Evolutionary conservation across 1,140 invertebrate species (phyloP), one percentile per base, ranked within the genome.

Genomic region (Drosophila setifemur): DNA sequence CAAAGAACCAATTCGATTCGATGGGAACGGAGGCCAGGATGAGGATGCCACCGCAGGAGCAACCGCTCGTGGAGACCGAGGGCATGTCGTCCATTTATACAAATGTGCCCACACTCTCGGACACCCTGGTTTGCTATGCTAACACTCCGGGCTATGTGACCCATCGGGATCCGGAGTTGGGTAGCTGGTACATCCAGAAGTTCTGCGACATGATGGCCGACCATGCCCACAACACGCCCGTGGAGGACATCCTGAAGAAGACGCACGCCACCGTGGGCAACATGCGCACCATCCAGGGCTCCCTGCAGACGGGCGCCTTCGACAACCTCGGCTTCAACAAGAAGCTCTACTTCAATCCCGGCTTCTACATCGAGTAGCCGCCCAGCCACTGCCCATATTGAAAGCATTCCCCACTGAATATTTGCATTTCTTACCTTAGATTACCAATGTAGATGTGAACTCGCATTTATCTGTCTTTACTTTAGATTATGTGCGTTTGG

Each of bases 101-200:
- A 7, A 60, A 52, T 40, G 70, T 85, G 9, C 89, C 92, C 37
- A 91, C 92, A 26, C 23, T 75, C 3, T 75, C 75, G 1, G 94
- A 96, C 89, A 93, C 94, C 26, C 83, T 95, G 7, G 91, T 95
- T 25, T 93, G 92, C 26, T 92, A 95, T 90, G 93, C 94, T 16
- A 95, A 94, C 4, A 71, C 94, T 1, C 92, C 93, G 9, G 93
- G 94, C 4, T 92, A 92, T 73, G 92, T 93, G 39, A 93, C 95
- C 14, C 93, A 93, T 83, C 91, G 96, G 35, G 94, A 96, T 89
- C 77, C 55, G 0, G 55, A 81, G 4, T 79, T 76, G 16, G 96
- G 95, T 11, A 94, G 94, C 47, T 96, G 95, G 94, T 96, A 95
- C 77, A 94, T 96, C 47, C 94, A 95, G 81, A 91, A 93, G 48